Conservation (phyloP, 2,888 invertebrate genomes). For the Caenorhabditis sp. region DNA sequence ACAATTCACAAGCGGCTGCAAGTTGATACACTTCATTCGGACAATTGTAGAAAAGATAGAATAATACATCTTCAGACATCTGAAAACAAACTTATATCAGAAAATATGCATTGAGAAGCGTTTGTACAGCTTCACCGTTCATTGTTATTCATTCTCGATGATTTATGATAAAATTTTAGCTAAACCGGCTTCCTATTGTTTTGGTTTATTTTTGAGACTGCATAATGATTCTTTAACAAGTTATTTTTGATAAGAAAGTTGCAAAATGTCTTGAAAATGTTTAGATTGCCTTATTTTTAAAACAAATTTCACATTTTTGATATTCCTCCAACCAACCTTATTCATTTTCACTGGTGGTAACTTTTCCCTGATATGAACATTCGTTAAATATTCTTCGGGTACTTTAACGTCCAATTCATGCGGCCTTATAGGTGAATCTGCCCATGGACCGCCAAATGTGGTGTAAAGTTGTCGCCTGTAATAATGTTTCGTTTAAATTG, state of each 20-base stretch:
- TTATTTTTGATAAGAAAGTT: too few species aligned
- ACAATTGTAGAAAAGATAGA: slow-evolving; percentile 99
- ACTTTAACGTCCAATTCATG: slow-evolving; percentile 82
- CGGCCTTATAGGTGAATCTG: slow-evolving; percentile 94
- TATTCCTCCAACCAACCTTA: too few species aligned
- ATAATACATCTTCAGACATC: slow-evolving; percentile 89
- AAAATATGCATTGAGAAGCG: too few species aligned
- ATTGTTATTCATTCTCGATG: too few species aligned
- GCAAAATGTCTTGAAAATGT: too few species aligned
- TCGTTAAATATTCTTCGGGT: slow-evolving; percentile 89
- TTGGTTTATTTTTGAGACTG: too few species aligned
- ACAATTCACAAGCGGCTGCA: slow-evolving; percentile 82
- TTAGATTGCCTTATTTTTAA: slow-evolving; percentile 6
- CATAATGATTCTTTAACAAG: too few species aligned
- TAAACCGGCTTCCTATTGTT: too few species aligned
- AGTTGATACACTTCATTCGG: slow-evolving; percentile 97
- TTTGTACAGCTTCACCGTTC: too few species aligned
- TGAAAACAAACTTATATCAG: too few species aligned
- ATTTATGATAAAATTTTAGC: too few species aligned
- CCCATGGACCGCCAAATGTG: slow-evolving; percentile 98
- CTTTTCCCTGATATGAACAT: slow-evolving; percentile 84
- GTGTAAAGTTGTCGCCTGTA: slow-evolving; percentile 82
- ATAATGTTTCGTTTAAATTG: slow-evolving; percentile 2
- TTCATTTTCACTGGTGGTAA: slow-evolving; percentile 90
- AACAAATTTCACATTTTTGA: too few species aligned